These are phyloP conservation scores for Phyllostomus discolor DNA, from an alignment of 2,113 vertebrate genomes.

Conservation along the genomic window DNA sequence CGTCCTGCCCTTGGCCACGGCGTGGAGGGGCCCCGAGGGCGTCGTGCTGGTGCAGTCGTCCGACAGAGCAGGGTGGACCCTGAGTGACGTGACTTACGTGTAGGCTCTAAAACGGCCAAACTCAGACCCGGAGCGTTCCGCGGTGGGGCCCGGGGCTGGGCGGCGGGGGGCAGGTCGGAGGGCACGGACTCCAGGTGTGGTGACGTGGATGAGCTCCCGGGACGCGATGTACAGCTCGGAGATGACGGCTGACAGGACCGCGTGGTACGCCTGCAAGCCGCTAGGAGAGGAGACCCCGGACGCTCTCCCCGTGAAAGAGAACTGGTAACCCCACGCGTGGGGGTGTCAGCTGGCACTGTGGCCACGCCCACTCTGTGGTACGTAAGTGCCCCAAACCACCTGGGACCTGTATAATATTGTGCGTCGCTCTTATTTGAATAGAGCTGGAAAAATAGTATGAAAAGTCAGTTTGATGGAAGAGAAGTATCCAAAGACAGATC, in stretches of 20 bases:
- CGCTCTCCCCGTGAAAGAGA: too few relatives aligned
- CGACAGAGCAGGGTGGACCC: not conserved
- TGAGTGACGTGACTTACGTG: accelerated
- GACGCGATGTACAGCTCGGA: accelerated
- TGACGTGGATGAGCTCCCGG: not conserved
- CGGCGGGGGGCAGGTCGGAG: not conserved
- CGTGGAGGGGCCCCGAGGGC: too few relatives aligned
- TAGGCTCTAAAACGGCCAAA: not conserved
- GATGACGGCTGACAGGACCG: accelerated
- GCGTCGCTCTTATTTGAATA: not conserved
- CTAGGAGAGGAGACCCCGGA: too few relatives aligned
- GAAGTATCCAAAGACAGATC: not conserved
- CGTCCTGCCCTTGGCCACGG: not conserved
- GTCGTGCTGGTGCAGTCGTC: too few relatives aligned
- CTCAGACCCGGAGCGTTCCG: not conserved
- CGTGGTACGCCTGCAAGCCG: accelerated
- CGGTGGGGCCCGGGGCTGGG: not conserved
- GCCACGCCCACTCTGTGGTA: accelerated
- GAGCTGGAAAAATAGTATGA: not conserved
- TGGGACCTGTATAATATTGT: not conserved
- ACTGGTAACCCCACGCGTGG: accelerated
- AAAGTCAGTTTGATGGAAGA: not conserved
- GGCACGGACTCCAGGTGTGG: not conserved
- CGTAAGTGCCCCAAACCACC: not conserved
- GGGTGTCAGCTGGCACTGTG: not conserved